Evolutionary conservation across 2,113 vertebrate species (phyloP), one percentile per base, ranked within the genome.

Genomic region (Callocephalon fimbriatum): DNA sequence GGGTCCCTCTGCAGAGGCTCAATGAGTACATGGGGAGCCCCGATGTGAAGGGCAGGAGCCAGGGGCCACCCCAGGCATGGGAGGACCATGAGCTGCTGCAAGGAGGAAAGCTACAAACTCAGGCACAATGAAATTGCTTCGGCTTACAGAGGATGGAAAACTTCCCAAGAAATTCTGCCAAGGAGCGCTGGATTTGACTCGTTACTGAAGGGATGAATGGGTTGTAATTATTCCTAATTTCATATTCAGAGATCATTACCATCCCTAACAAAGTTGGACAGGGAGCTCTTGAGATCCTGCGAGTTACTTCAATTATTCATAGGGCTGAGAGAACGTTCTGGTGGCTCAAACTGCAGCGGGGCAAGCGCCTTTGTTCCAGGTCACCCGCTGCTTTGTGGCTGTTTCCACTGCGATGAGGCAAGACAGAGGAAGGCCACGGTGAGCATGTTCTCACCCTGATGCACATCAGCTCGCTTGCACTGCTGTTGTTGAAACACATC

Each of bases 271-370:
- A 86, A 22, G 53, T 38, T 5, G 81, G 88, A 65, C 20, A 61
- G 48, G 85, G 62, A 93, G 66, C 50, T 31, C 51, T 67, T 82
- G 74, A 78, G 45, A 87, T 74, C 90, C 62, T 29, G 80, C n/a
- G 35, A 78, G 84, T 85, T 17, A 23, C 62, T 88, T 95, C 88
- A 93, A 95, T 95, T 97, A 95, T 95, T 97, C 94, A 94, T 44
- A n/a, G 18, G 15, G 83, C 8, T 11, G 9, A 56, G 50, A 93
- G 62, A 59, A 62, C 18, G 54, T 70, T 51, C 80, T 94, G n/a
- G 19, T 29, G 83, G 70, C 32, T 82, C 53, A 67, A 54, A 88
- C 47, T 81, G 70, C 3, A 26, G 20, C 0, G 9, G 81, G n/a
- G 13, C 66, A 70, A n/a, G 71, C n/a, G 16, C 17, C 38, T 47